Evolutionary conservation across 1,140 invertebrate genomes (phyloP).

Genomic region (Hyphantria cunea): DNA sequence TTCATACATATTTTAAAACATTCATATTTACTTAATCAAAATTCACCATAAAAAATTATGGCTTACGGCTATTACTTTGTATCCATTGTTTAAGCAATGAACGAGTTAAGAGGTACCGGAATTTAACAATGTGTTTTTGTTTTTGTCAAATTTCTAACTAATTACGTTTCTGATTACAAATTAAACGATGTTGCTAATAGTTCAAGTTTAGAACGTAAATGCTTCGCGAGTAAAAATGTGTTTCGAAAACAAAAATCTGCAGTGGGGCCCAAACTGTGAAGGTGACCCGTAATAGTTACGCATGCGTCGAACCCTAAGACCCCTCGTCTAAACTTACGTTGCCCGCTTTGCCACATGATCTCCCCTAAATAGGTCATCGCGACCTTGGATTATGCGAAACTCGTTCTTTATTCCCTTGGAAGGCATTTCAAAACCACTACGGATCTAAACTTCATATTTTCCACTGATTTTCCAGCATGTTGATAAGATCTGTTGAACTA

Average conservation of each 20-base stretch:
- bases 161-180: no score
- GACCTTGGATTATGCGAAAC: conserved; percentile 49
- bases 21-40: no score
- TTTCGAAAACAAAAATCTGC: not conserved
- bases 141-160: no score
- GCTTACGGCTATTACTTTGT: no score
- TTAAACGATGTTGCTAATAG: no score
- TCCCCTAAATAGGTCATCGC: conserved; percentile 41
- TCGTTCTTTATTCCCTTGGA: conserved; percentile 17
- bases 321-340: conserved; percentile 38
- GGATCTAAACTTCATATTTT: not conserved
- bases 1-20: no score
- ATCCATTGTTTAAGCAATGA: no score
- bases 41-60: no score
- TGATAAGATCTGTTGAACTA: no score
- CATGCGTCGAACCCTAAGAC: conserved; percentile 46
- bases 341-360: conserved; percentile 45
- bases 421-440: not conserved
- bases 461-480: not conserved
- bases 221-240: no score
- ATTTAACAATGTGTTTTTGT: no score
- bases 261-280: conserved; percentile 39
- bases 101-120: no score
- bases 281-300: conserved; percentile 48
- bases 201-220: not conserved